Percentiles rank a stretch among this genome's conserved stretches.
These are phyloP conservation scores for Zaprionus bogoriensis DNA, from an alignment of 2,888 invertebrate genomes.

Conservation along the genomic window DNA sequence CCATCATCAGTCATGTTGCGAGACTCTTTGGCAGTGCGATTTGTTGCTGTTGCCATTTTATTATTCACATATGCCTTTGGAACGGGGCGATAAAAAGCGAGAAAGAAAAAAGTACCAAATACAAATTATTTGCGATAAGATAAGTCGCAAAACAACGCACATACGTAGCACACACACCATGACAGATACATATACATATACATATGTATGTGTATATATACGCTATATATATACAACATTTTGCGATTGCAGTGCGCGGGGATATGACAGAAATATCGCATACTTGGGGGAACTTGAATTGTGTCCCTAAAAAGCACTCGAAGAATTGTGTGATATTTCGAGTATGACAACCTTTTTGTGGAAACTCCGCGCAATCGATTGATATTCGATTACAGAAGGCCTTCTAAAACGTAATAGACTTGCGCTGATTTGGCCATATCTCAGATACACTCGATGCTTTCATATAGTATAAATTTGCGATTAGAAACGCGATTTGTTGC, in stretches of 20 bases:
- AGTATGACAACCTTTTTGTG: too few species aligned
- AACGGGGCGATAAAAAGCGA: constrained; percentile 61
- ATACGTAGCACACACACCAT: too few species aligned
- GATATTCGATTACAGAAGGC: neutral
- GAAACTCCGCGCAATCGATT: neutral
- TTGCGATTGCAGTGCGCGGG: neutral
- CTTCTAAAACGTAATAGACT: neutral
- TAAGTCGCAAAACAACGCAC: constrained; percentile 40
- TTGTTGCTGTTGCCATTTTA: constrained; percentile 38
- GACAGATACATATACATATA: neutral
- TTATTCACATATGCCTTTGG: constrained; percentile 61
- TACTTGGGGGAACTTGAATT: neutral
- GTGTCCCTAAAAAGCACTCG: constrained; percentile 2
- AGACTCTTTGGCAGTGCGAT: constrained; percentile 46
- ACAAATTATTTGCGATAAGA: constrained; percentile 67
- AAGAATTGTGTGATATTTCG: too few species aligned
- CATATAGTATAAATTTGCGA: too few species aligned
- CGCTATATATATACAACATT: too few species aligned
- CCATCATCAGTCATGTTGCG: constrained; percentile 58
- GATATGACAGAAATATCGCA: neutral
- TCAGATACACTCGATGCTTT: too few species aligned
- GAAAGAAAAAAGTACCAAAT: constrained; percentile 37
- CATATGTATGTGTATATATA: too few species aligned
- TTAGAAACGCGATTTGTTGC: too few species aligned
- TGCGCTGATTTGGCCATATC: neutral